phyloP scores from a whole-genome alignment of 2,888 invertebrate genomes.

The Argyresthia goedartella region DNA sequence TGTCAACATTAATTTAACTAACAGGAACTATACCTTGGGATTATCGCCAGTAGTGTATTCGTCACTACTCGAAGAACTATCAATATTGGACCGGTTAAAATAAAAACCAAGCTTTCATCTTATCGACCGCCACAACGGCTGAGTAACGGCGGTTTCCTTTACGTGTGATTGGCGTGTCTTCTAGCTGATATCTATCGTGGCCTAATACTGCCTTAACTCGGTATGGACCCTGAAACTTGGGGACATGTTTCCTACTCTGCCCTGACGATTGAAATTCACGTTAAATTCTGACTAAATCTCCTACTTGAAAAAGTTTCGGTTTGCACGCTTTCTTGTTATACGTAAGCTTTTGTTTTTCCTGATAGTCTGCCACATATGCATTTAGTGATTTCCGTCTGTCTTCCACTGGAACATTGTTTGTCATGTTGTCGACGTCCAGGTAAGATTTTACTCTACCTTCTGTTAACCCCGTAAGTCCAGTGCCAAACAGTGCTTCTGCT shows the following conservation, averaged over 20 bases:
- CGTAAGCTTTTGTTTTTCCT: slow-evolving; percentile 12
- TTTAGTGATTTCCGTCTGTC: background rate
- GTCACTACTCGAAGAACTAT: too few relatives aligned
- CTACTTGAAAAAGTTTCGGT: slow-evolving; percentile 9
- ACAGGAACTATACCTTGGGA: too few relatives aligned
- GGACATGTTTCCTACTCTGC: slow-evolving; percentile 8
- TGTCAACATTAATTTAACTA: too few relatives aligned
- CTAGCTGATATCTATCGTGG: slow-evolving; percentile 7
- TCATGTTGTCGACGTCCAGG: background rate
- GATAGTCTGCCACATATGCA: too few relatives aligned
- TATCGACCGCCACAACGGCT: background rate
- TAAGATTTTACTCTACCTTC: slow-evolving; percentile 9
- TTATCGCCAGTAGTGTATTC: too few relatives aligned
- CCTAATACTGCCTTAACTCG: slow-evolving; percentile 1
- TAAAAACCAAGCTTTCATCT: background rate
- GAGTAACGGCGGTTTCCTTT: background rate
- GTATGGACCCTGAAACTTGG: slow-evolving; percentile 5
- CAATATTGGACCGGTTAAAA: too few relatives aligned
- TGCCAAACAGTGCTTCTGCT: slow-evolving; percentile 8
- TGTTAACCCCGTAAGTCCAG: slow-evolving; percentile 7
- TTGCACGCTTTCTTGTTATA: slow-evolving; percentile 10
- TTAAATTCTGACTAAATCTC: slow-evolving; percentile 14
- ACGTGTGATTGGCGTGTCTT: background rate
- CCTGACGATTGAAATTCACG: slow-evolving; percentile 7
- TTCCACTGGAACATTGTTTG: slow-evolving; percentile 4